These are phyloP conservation scores for Lasiurus borealis DNA, from an alignment of 2,113 vertebrate species.

Conservation along the genomic window DNA sequence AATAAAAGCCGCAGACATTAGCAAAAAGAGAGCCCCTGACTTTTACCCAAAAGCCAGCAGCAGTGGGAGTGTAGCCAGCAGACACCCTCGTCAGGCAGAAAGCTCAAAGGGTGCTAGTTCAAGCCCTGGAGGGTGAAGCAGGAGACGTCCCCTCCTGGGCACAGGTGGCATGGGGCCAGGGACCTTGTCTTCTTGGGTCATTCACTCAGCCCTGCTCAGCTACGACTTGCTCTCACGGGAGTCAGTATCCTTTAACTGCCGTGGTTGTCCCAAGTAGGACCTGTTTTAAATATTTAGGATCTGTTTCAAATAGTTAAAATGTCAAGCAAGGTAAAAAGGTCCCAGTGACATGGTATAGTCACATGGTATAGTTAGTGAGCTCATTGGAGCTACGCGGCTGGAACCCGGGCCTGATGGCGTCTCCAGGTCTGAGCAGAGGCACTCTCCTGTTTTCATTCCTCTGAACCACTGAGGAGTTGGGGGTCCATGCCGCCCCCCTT, in stretches of 20 bases:
- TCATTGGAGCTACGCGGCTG: not conserved
- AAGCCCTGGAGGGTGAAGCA: not conserved
- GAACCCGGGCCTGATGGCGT: rapidly evolving
- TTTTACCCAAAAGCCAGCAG: not conserved
- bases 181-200: not conserved
- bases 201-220: not conserved
- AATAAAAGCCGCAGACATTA: not conserved
- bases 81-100: not conserved
- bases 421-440: not conserved
- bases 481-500: not conserved
- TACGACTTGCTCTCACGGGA: not conserved
- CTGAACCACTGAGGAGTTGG: not conserved
- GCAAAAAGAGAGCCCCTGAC: not conserved
- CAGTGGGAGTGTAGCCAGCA: not conserved
- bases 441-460: not conserved
- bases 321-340: not conserved
- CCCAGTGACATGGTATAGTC: not conserved
- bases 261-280: not conserved
- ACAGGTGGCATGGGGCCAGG: not conserved
- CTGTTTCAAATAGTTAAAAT: not conserved
- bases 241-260: not conserved
- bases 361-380: not conserved
- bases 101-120: not conserved
- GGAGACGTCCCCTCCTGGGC: not conserved
- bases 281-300: not conserved